Conservation (phyloP, 1,140 invertebrate species). For the Drosophila bifasciata region DNA sequence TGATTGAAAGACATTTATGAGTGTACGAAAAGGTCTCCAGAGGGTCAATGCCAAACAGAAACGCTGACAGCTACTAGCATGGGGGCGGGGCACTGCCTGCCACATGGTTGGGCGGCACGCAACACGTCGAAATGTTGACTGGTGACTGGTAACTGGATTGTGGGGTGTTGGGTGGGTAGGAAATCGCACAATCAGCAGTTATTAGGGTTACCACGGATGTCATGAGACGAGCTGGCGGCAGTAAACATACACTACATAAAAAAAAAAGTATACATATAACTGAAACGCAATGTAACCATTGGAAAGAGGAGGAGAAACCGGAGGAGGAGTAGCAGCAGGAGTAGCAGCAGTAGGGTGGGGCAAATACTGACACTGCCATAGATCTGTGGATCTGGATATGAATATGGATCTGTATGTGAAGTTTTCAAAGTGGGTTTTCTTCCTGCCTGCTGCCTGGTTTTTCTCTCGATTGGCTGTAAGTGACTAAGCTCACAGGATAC, state of each 20-base stretch:
- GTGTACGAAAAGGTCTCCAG: slow-evolving; percentile 75
- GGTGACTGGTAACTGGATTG: neutral
- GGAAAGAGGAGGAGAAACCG: neutral
- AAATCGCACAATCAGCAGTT: slow-evolving; percentile 81
- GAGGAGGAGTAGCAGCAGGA: neutral
- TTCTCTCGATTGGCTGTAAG: slow-evolving; percentile 46
- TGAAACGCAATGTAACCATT: slow-evolving; percentile 48
- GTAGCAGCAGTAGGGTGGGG: no score
- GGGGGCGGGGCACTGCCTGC: neutral
- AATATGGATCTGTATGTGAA: slow-evolving; percentile 11
- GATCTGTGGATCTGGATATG: slow-evolving; percentile 19
- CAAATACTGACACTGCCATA: neutral
- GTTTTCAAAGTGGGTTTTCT: slow-evolving; percentile 8
- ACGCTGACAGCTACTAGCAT: slow-evolving; percentile 59
- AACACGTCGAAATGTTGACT: slow-evolving; percentile 30
- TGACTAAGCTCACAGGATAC: slow-evolving; percentile 67
- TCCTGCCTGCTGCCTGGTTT: slow-evolving; percentile 12
- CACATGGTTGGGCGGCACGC: slow-evolving; percentile 15
- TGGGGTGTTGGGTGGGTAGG: slow-evolving; percentile 9
- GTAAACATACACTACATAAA: slow-evolving; percentile 41
- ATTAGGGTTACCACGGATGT: slow-evolving; percentile 76
- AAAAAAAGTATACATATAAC: slow-evolving; percentile 36
- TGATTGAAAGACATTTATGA: slow-evolving; percentile 84
- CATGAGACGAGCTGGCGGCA: slow-evolving; percentile 52
- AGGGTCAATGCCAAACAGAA: slow-evolving; percentile 76